Evolutionary conservation across 2,888 invertebrate species (phyloP), one percentile per base, ranked within the genome.

Genomic region (Ochlodes sylvanus): DNA sequence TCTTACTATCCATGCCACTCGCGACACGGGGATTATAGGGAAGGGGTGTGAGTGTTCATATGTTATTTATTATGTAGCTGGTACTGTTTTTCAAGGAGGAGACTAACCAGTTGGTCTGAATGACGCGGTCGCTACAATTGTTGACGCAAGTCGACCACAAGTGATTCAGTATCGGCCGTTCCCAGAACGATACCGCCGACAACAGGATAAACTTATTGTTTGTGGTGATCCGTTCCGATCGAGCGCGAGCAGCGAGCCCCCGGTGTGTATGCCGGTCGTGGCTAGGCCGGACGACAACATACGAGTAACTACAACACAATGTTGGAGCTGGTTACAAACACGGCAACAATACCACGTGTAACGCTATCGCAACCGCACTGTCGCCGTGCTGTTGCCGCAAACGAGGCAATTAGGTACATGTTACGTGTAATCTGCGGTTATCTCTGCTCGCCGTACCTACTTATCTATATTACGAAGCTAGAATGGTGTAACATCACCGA

Each of bases 111-210:
- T 7, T 14, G 21, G 52, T 21, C 50, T 14, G 21, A 21, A 27
- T 52, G 52, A 52, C 52, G 52, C 52, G 52, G 14, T 14, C 9
- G 52, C n/a, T n/a, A 12, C 56, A 19, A 41, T 50, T 58, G 47
- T 65, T 70, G 64, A 68, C 65, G 65, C 58, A 65, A 72, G 50
- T 67, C 15, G 57, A 74, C 75, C 73, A 68, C 73, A 73, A 64
- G 64, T 82, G 81, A 83, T 76, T 82, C 81, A 79, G 56, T 73
- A 73, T 71, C 72, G 69, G 52, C 67, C 76, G 76, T 84, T 82
- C 84, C 75, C 77, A 70, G 79, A 71, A 78, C 77, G 81, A 84
- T 79, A 76, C 73, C 73, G 75, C 78, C 70, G 73, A 66, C 65
- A 72, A 69, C 69, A 80, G 80, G 78, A 82, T 78, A 75, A 73